Evolutionary conservation across 2,888 invertebrate species (phyloP), one percentile per base, ranked within the genome.

Genomic region (Diaphora mendica): DNA sequence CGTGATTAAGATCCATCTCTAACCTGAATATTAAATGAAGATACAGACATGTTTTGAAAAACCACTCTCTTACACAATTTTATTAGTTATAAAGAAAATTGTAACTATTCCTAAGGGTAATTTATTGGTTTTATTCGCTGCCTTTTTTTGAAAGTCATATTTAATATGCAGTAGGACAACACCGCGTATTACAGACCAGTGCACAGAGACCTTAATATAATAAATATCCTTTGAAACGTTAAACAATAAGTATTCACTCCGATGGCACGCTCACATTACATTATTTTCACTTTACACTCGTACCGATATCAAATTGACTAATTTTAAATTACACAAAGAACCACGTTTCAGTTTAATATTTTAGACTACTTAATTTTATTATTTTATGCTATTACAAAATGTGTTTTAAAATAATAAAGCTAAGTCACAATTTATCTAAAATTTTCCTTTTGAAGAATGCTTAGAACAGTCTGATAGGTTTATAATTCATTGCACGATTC

Each of bases 271-370:
- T 48, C 51, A 59, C 44, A 1, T 44, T 72, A 67, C 39, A 59
- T 66, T 20, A 65, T 55, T 9, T 26, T 30, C 15, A 23, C 17
- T 39, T 70, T 51, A 68, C 48, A 20, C 44, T 26, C 64, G n/a
- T 70, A 70, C 9, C 42, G 48, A 70, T 64, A 70, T 64, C 64
- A 64, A 70, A 70, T 70, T 70, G 64, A 70, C 70, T 70, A 64
- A 70, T 55, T 62, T 62, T 23, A 70, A 62, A 44, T 30, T 20
- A 65, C 23, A 35, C 20, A 26, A 65, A 65, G 39, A 23, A 23
- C 13, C 35, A 35, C 33, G 23, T 39, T 35, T 65, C 39, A 39
- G 39, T 65, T 65, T 33, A 35, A 35, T 23, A 11, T 35, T 64
- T 51, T 55, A 33, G 23, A 35, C 17, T 33, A 68, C 67, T 3